Evolutionary conservation across 1,140 invertebrate genomes (phyloP).

Genomic region (Drosophila malerkotliana): DNA sequence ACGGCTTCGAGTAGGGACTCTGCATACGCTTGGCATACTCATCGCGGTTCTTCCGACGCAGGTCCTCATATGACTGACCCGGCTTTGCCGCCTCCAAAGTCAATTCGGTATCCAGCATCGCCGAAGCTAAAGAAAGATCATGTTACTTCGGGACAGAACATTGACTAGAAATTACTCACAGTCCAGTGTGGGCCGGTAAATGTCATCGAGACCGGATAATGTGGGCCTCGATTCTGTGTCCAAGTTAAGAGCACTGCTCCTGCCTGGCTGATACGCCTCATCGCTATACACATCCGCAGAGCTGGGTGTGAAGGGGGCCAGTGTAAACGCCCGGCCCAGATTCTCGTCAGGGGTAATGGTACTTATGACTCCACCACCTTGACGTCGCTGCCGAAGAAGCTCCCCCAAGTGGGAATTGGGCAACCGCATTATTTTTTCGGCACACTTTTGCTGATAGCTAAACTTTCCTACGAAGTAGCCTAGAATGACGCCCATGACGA

Average conservation of each 20-base stretch:
- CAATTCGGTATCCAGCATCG: conserved; percentile 63
- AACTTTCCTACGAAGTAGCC: conserved; percentile 91
- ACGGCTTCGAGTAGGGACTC: conserved; percentile 62
- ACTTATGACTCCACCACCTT: conserved; percentile 61
- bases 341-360: conserved; percentile 81
- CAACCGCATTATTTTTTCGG: conserved; percentile 90
- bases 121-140: conserved; percentile 6
- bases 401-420: conserved; percentile 84
- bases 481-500: conserved; percentile 86
- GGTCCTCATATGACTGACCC: conserved; percentile 86
- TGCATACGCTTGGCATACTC: conserved; percentile 85
- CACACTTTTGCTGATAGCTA: conserved; percentile 89
- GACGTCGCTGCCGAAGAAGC: conserved; percentile 62
- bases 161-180: conserved; percentile 59
- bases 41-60: conserved; percentile 86
- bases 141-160: background rate
- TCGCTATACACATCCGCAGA: conserved; percentile 84
- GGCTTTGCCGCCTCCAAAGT: conserved; percentile 70
- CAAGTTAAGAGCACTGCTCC: conserved; percentile 80
- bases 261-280: conserved; percentile 55
- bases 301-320: conserved; percentile 84
- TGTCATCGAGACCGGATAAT: conserved; percentile 84
- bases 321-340: conserved; percentile 83
- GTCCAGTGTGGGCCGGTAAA: conserved; percentile 84
- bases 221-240: conserved; percentile 84